Base-by-base conservation (phyloP, 2,888 invertebrate species). In the Sinentomon sp. region DNA sequence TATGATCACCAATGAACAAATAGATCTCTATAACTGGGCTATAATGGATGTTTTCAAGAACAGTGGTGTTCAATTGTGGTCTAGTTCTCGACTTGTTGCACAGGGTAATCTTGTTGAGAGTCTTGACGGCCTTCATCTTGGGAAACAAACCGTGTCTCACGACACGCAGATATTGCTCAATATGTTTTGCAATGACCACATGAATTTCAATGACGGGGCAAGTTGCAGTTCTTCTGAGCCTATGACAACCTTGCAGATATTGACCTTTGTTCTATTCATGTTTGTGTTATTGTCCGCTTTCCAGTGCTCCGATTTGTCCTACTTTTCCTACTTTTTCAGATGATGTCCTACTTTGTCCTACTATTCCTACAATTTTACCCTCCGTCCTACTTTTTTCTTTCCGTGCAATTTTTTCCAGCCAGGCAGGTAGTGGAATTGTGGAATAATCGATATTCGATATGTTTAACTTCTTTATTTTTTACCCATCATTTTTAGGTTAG, bases 121-220 rank as follows among this genome's bases (percentile, higher is more conserved):
- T 45, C 60, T 64, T 6, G 77, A 80, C 50, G 73, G 75, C 0
- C 60, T 75, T 38, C 63, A 68, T 36, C 57, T 77, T 3, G 65
- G 72, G 32, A 54, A 62, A n/a, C 59, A 68, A 19, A 71, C 78
- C 1, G 57, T 83, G 18, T 62, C 70, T 3, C 74, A 80, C 53
- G 69, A 69, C 46, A 68, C 72, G 4, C 77, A 89, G 59, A 71
- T 87, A 40, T 53, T 92, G 28, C 59, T 89, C 37, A 92, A 92
- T 52, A 75, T 83, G 68, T 80, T 83, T 55, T 92, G 92, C 53
- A 92, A 92, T 53, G 83, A 89, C 53, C 76, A 85, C 51, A 87
- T 92, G 85, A 87, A 87, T 57, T 85, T 78, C 50, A 74, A 82
- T 50, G 92, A 92, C 51, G 92, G 87, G 3, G 82, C 80, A 1